A percentile compares a stretch with the other conserved stretches of the same genome.
These are phyloP conservation scores for Galleria mellonella DNA, from an alignment of 1,140 invertebrate genomes.

Conservation along the genomic window DNA sequence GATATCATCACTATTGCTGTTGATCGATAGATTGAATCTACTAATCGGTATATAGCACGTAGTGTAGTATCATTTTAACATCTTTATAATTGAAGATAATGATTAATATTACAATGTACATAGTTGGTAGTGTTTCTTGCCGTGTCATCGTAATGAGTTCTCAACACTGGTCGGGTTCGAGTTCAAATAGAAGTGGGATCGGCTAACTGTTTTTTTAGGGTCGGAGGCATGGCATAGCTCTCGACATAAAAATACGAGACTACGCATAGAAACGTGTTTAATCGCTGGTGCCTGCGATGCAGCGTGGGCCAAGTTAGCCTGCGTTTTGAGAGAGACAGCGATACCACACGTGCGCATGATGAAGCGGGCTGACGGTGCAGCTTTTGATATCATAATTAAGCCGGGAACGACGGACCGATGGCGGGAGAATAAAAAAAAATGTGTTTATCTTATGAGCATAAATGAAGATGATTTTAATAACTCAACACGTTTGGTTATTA, in stretches of 20 bases:
- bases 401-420: conserved; percentile 19
- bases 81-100: conserved; percentile 26
- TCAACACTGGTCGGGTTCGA: conserved; percentile 18
- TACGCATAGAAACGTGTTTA: conserved; percentile 70
- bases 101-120: conserved; percentile 18
- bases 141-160: conserved; percentile 29
- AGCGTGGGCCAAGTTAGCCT: conserved; percentile 28
- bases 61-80: conserved; percentile 23
- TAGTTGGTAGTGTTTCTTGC: conserved; percentile 12
- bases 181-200: conserved; percentile 31
- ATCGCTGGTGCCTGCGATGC: conserved; percentile 51
- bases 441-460: conserved; percentile 53
- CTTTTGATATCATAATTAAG: conserved; percentile 71
- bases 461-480: conserved; percentile 44
- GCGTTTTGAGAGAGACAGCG: conserved; percentile 39
- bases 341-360: conserved; percentile 25
- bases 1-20: neutral
- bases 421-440: conserved; percentile 39
- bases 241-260: conserved; percentile 59
- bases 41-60: conserved; percentile 22
- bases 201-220: conserved; percentile 31
- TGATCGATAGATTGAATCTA: conserved; percentile 14
- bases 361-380: conserved; percentile 35
- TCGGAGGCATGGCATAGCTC: conserved; percentile 16
- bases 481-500: conserved; percentile 36